These are phyloP conservation scores for Chaetophractus vellerosus DNA, from an alignment of 2,797 vertebrate species.

Conservation along the genomic window DNA sequence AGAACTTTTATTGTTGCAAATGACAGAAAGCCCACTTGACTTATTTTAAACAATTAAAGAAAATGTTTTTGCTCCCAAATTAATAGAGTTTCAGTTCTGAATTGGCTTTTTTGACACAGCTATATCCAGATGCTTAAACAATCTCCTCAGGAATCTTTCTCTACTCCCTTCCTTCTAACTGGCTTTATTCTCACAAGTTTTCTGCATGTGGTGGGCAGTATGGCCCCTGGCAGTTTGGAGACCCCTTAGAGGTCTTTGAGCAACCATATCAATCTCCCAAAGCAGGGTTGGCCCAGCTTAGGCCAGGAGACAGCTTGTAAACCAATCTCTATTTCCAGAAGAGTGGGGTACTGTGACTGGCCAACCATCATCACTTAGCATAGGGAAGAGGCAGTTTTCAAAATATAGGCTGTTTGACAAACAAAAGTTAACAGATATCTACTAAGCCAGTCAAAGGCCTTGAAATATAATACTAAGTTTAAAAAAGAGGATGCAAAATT, in stretches of 20 bases:
- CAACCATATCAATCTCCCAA: not conserved
- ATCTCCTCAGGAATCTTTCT: not conserved
- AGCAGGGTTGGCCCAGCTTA: not conserved
- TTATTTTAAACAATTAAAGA: slow-evolving; percentile 14
- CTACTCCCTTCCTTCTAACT: not conserved
- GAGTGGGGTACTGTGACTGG: not conserved
- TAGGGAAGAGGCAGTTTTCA: not conserved
- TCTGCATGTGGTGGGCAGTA: not conserved
- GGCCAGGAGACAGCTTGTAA: not conserved
- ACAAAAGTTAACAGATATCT: not conserved
- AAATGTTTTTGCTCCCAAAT: not conserved
- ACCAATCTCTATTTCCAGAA: not conserved
- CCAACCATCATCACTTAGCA: not conserved
- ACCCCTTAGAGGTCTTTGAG: not conserved
- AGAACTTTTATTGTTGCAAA: not conserved
- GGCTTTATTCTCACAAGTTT: not conserved
- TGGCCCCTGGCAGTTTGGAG: not conserved
- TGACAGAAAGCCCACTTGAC: not conserved
- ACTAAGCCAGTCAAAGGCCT: not conserved
- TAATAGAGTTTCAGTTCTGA: not conserved
- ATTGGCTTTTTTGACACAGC: not conserved
- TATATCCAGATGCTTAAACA: not conserved
- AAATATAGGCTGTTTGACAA: not conserved
- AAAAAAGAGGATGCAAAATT: not conserved
- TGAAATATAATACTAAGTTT: slow-evolving; percentile 4